Conservation (phyloP, 2,797 vertebrate genomes). For the Coilia nasus region DNA sequence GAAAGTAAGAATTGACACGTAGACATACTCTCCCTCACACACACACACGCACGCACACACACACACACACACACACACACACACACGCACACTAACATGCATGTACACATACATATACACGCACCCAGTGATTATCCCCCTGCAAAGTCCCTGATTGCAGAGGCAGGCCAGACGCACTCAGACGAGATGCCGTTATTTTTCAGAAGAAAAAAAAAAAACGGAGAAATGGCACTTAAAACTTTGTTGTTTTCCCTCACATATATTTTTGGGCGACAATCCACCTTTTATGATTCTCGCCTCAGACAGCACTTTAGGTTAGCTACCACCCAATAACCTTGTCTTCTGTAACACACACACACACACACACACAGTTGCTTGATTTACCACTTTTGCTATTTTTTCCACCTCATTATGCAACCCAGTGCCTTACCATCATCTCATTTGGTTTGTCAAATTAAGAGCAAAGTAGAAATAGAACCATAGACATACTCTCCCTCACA, state of each 20-base stretch:
- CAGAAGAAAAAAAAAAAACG: neutral
- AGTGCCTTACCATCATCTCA: neutral
- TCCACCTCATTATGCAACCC: neutral
- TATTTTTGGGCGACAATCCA: neutral
- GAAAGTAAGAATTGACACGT: no score
- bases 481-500: no score
- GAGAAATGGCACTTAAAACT: neutral
- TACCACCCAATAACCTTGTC: neutral
- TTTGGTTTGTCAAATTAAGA: neutral
- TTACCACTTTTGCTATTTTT: neutral
- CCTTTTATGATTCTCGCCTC: neutral
- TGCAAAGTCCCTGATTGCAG: slow-evolving; percentile 13
- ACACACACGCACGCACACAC: no score
- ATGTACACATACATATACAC: no score
- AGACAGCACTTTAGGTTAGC: neutral
- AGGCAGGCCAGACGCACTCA: neutral
- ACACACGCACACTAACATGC: no score
- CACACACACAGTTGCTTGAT: neutral
- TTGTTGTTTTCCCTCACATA: neutral
- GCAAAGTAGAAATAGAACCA: no score
- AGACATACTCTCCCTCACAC: no score
- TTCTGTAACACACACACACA: neutral
- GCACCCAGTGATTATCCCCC: no score
- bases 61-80: no score
- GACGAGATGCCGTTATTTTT: neutral